Evolutionary conservation across 2,888 invertebrate genomes (phyloP).

Genomic region (Diaperis boleti): DNA sequence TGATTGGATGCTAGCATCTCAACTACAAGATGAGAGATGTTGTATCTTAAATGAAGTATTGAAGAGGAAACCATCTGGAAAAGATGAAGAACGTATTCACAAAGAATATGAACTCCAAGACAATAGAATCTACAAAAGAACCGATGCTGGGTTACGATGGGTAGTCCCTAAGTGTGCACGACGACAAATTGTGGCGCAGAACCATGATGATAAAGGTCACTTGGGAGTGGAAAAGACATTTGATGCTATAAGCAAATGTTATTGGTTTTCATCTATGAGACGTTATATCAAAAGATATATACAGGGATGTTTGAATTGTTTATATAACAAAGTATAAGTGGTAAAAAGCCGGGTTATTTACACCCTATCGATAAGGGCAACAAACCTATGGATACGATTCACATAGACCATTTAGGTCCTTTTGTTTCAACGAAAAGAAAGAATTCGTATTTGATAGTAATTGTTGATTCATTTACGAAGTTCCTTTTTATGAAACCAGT

Average conservation of each 20-base stretch:
- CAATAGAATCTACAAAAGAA: slow-evolving; percentile 19
- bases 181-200: slow-evolving; percentile 38
- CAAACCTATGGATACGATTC: slow-evolving; percentile 61
- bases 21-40: slow-evolving; percentile 46
- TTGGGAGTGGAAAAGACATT: slow-evolving; percentile 59
- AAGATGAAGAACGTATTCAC: slow-evolving; percentile 37
- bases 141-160: slow-evolving; percentile 44
- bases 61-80: slow-evolving; percentile 36
- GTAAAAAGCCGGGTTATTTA: slow-evolving; percentile 55
- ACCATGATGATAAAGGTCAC: slow-evolving; percentile 62
- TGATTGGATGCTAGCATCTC: slow-evolving; percentile 48
- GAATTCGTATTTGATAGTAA: slow-evolving; percentile 55
- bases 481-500: slow-evolving; percentile 56
- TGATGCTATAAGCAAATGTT: slow-evolving; percentile 54
- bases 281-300: slow-evolving; percentile 62
- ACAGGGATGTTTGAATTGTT: slow-evolving; percentile 59
- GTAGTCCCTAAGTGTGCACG: slow-evolving; percentile 57
- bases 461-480: slow-evolving; percentile 61
- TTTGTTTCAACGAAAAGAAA: slow-evolving; percentile 56
- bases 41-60: slow-evolving; percentile 39
- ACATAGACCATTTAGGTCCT: slow-evolving; percentile 62
- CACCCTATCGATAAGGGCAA: slow-evolving; percentile 57
- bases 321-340: slow-evolving; percentile 54
- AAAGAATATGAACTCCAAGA: slow-evolving; percentile 24
- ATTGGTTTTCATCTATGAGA: slow-evolving; percentile 63